phyloP scores from a whole-genome alignment of 2,888 invertebrate genomes.

The Drosophila trichaetosa region DNA sequence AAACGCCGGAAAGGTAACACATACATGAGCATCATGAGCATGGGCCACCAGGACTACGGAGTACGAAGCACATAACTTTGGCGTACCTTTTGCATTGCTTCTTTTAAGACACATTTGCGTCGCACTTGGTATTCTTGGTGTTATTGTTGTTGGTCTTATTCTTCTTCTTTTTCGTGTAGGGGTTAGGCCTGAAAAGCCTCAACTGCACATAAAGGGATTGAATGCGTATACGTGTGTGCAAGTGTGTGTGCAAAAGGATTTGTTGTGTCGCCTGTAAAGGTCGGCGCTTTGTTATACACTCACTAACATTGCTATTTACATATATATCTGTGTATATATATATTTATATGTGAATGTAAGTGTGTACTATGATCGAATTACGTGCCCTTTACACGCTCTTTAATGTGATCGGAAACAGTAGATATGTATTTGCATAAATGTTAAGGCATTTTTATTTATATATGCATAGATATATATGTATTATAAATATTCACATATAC shows the following conservation, averaged over 20 bases:
- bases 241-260: conserved; percentile 41
- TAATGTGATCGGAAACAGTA: conserved; percentile 57
- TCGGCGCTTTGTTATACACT: conserved; percentile 54
- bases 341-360: neutral
- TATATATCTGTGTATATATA: conserved; percentile 12
- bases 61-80: conserved; percentile 69
- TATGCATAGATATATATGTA: conserved; percentile 7
- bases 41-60: neutral
- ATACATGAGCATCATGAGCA: conserved; percentile 12
- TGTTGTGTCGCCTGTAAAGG: conserved; percentile 52
- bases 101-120: conserved; percentile 64
- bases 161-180: conserved; percentile 14
- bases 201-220: conserved; percentile 68
- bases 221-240: conserved; percentile 12
- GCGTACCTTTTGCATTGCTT: conserved; percentile 73
- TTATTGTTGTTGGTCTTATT: conserved; percentile 27
- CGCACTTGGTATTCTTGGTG: conserved; percentile 27
- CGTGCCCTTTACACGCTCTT: conserved; percentile 53
- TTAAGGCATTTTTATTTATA: conserved; percentile 23
- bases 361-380: conserved; percentile 65
- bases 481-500: conserved; percentile 3
- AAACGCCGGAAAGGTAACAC: conserved; percentile 19
- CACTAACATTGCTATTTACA: conserved; percentile 8
- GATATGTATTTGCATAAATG: conserved; percentile 45
- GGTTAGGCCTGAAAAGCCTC: conserved; percentile 66